Base-by-base conservation (phyloP, 2,113 vertebrate species). In the Sterrhoptilus dennistouni region DNA sequence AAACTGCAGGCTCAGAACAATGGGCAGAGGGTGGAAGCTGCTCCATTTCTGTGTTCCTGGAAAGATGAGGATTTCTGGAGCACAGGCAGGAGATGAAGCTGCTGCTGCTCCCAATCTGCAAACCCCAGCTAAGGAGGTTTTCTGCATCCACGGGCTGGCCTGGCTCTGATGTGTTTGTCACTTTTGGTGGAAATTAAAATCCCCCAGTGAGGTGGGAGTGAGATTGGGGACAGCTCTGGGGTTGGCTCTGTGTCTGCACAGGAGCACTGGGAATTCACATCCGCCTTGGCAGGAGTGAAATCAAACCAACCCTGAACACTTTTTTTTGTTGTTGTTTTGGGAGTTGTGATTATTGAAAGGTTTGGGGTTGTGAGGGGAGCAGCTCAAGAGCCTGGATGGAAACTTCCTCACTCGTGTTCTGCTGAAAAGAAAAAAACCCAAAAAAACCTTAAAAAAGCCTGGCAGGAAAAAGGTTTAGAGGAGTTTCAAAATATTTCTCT, bases 401-500 rank as follows among this genome's bases (percentile, higher is more conserved):
- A 72, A 53, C 12, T 84, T 36, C 57, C 57, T 74, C 8, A 5
- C 65, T 38, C 3, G 0, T n/a, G 0, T 10, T 45, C 21, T 29
- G 54, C 71, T 52, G 70, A 8, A 24, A 25, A 13, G n/a, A n/a
- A 20, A 25, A 31, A 54, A 36, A 80, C 4, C 8, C 18, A 11
- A 28, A 29, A 44, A 56, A 45, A 12, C 29, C 14, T 47, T 4
- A 23, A 40, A 61, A 35, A 23, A 57, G 31, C 47, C 83, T 59
- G 16, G 35, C 40, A 63, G 72, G 40, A 76, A 95, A 91, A 95
- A 92, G 36, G 69, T 72, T 72, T 81, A 5, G 82, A 45, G 9
- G 54, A 57, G 9, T 64, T 57, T 66, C 56, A 50, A 79, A 66
- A 21, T 23, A 20, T 70, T 96, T 92, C 93, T 87, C 45, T 28